These are phyloP conservation scores for Semotilus atromaculatus DNA, from an alignment of 2,797 vertebrate genomes.

Conservation along the genomic window DNA sequence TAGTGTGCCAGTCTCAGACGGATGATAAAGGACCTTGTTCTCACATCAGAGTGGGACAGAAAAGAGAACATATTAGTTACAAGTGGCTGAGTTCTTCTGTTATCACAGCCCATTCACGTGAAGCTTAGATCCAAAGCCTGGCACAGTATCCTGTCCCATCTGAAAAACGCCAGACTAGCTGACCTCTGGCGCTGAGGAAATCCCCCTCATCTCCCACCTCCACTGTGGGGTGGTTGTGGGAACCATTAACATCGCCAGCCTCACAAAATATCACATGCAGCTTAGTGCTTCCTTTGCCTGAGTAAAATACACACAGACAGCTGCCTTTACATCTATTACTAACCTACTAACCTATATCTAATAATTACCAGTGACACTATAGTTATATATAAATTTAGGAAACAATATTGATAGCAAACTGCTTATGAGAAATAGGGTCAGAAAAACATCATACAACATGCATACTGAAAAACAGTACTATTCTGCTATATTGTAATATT, in stretches of 20 bases:
- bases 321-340: background rate
- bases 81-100: constrained; percentile 78
- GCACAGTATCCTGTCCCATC: constrained; percentile 69
- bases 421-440: too few species aligned
- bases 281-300: constrained; percentile 23
- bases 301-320: background rate
- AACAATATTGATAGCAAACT: too few species aligned
- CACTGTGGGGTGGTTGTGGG: constrained; percentile 23
- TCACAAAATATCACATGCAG: constrained; percentile 44
- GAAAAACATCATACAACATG: too few species aligned
- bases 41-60: constrained; percentile 34
- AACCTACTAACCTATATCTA: too few species aligned
- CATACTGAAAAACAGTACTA: background rate
- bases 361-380: background rate
- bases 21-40: constrained; percentile 4
- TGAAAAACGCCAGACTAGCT: constrained; percentile 67
- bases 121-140: constrained; percentile 77
- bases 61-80: constrained; percentile 65
- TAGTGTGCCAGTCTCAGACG: constrained; percentile 12
- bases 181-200: constrained; percentile 73
- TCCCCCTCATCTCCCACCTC: constrained; percentile 58
- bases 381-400: background rate
- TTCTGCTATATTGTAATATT: constrained; percentile 8
- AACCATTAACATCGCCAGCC: constrained; percentile 21
- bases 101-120: constrained; percentile 77